phyloP scores from a whole-genome alignment of 2,113 vertebrate species.

The Cochlearius cochlearius region DNA sequence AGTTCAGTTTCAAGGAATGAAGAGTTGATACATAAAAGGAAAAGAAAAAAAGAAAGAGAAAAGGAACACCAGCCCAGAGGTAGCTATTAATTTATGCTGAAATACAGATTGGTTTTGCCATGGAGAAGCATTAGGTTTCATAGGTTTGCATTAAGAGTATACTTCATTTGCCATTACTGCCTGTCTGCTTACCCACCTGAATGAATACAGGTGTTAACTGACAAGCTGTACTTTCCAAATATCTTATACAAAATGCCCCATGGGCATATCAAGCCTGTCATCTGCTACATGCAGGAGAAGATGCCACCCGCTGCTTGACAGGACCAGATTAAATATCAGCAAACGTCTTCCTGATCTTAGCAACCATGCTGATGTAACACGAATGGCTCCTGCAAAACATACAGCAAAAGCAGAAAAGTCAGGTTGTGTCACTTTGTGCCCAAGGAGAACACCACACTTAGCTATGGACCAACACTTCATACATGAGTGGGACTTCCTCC shows the following conservation, averaged over 20 bases:
- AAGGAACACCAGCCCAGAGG: neutral
- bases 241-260: neutral
- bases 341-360: neutral
- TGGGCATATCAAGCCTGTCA: neutral
- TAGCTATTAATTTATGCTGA: neutral
- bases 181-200: neutral
- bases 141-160: neutral
- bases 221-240: neutral
- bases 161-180: neutral
- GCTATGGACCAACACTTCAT: neutral
- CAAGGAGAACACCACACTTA: neutral
- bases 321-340: neutral
- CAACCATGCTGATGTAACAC: neutral
- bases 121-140: neutral
- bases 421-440: neutral
- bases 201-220: neutral
- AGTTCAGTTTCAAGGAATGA: neutral
- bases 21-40: neutral
- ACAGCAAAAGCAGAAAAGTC: neutral
- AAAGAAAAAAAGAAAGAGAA: accelerated
- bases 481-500: neutral
- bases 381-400: neutral
- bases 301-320: neutral
- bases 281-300: neutral
- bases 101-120: neutral